Conservation (phyloP, 2,113 vertebrate species). For the Rhabdornis inornatus region DNA sequence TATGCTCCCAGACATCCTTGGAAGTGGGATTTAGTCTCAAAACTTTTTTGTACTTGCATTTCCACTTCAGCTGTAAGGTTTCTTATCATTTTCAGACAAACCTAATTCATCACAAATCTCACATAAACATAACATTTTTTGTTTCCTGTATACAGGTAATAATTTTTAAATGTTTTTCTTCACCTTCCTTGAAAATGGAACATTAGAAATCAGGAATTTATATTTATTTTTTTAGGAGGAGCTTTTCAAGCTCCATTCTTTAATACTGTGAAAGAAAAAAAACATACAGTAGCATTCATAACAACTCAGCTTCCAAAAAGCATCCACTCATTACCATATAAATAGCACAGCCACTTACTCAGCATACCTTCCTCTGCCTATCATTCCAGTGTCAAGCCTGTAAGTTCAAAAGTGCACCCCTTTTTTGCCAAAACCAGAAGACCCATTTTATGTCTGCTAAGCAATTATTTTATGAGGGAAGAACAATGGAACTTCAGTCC, state of each 20-base stretch:
- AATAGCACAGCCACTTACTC: slow-evolving; percentile 29
- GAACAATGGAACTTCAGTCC: not conserved
- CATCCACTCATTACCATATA: slow-evolving; percentile 6
- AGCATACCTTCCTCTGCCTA: not conserved
- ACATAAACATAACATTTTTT: not conserved
- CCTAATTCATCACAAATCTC: not conserved
- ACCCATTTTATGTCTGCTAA: not conserved
- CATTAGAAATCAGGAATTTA: not conserved
- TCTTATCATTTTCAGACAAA: not conserved
- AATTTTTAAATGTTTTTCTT: not conserved
- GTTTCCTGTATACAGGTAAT: not conserved
- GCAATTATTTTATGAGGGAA: not conserved
- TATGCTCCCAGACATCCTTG: not conserved
- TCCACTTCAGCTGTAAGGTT: not conserved
- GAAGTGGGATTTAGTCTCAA: not conserved
- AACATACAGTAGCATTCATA: not conserved
- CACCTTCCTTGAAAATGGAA: not conserved
- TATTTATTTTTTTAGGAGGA: not conserved
- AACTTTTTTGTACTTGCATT: not conserved
- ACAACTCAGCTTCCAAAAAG: slow-evolving; percentile 35
- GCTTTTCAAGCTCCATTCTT: slow-evolving; percentile 3
- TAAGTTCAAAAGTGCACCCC: not conserved
- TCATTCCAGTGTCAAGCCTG: slow-evolving; percentile 6
- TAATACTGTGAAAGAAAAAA: slow-evolving; percentile 42
- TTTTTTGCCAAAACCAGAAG: not conserved